Evolutionary conservation across 2,113 vertebrate genomes (phyloP).

Genomic region (Phaethon lepturus): DNA sequence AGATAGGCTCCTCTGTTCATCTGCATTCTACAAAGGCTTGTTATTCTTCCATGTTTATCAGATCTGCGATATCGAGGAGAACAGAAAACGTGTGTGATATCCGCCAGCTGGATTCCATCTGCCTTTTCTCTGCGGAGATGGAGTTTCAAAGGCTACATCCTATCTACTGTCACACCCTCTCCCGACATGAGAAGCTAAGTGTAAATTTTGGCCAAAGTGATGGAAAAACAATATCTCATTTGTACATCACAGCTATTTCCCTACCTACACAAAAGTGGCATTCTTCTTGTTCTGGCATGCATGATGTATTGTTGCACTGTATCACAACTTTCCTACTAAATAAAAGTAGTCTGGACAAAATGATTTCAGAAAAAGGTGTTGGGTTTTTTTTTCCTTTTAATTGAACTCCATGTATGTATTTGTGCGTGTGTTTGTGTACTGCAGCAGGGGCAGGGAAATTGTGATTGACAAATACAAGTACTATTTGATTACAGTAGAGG

Average conservation of each 20-base stretch:
- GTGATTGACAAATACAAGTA: not conserved
- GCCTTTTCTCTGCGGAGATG: constrained; percentile 54
- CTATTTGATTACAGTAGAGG: not conserved
- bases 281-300: constrained; percentile 62
- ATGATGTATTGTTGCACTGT: not conserved
- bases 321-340: constrained; percentile 28
- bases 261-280: constrained; percentile 62
- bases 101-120: constrained; percentile 71
- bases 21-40: constrained; percentile 59
- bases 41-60: constrained; percentile 65
- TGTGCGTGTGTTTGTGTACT: not conserved
- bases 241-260: constrained; percentile 46
- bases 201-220: constrained; percentile 59
- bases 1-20: constrained; percentile 56
- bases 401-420: not conserved
- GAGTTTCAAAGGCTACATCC: constrained; percentile 66
- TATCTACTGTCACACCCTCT: constrained; percentile 64
- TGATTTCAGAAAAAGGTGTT: not conserved
- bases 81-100: constrained; percentile 68
- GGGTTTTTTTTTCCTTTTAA: not conserved
- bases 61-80: constrained; percentile 46
- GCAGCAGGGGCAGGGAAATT: not conserved
- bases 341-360: constrained; percentile 22
- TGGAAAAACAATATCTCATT: constrained; percentile 65
- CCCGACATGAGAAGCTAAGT: constrained; percentile 39